phyloP scores from a whole-genome alignment of 2,797 vertebrate species.

The Schizopygopsis malacanthus region DNA sequence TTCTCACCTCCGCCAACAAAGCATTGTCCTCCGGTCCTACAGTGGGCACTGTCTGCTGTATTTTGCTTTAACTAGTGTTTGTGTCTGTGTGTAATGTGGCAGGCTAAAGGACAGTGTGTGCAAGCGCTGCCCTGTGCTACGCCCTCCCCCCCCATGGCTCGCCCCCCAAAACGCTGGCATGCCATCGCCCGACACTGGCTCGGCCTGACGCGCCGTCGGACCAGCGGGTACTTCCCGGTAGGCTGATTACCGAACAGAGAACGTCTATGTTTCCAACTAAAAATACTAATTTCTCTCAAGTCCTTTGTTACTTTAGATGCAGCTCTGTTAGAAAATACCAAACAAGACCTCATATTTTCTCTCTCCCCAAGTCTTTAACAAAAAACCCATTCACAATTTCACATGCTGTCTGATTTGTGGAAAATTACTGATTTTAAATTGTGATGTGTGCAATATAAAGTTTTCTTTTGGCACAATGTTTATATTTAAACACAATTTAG shows the following conservation, averaged over 20 bases:
- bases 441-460: neutral
- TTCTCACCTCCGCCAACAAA: neutral
- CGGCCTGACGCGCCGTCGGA: constrained; percentile 79
- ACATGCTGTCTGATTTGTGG: neutral
- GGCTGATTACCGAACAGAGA: constrained; percentile 68
- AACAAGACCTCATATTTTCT: neutral
- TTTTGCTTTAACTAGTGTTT: constrained; percentile 71
- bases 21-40: constrained; percentile 25
- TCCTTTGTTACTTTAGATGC: neutral
- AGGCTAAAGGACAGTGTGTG: constrained; percentile 74
- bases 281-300: constrained; percentile 26
- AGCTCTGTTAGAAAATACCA: neutral
- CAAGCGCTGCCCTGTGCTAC: constrained; percentile 62
- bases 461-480: neutral
- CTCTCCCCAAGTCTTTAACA: neutral
- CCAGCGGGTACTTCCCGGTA: constrained; percentile 80
- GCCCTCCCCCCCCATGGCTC: constrained; percentile 72
- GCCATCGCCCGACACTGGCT: constrained; percentile 83
- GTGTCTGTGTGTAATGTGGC: constrained; percentile 73
- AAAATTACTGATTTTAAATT: neutral
- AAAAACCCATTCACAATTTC: neutral
- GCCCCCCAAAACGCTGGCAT: constrained; percentile 79
- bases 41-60: constrained; percentile 35
- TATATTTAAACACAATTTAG: neutral
- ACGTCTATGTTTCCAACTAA: constrained; percentile 25